phyloP scores from a whole-genome alignment of 2,888 invertebrate species.

The Drosophila macrothrix region DNA sequence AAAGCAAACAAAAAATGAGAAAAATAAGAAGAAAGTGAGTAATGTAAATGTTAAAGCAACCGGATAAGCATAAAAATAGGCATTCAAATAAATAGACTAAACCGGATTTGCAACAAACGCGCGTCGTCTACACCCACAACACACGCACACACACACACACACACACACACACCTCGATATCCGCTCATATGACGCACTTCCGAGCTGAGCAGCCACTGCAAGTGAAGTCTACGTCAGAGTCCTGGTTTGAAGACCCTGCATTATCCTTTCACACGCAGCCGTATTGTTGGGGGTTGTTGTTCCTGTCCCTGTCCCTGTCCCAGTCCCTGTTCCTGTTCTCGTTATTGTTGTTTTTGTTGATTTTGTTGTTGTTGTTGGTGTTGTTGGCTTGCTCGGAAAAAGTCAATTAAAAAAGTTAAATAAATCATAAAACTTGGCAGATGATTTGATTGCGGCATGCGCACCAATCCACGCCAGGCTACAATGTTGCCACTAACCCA shows the following conservation, averaged over 20 bases:
- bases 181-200: constrained; percentile 69
- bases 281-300: constrained; percentile 36
- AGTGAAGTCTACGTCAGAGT: constrained; percentile 63
- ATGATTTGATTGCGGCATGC: constrained; percentile 82
- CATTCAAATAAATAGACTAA: constrained; percentile 77
- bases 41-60: constrained; percentile 56
- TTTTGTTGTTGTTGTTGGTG: constrained; percentile 8
- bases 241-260: constrained; percentile 65
- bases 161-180: constrained; percentile 52
- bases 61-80: constrained; percentile 77
- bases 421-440: constrained; percentile 84
- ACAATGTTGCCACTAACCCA: constrained; percentile 56
- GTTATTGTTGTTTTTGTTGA: constrained; percentile 14
- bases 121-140: constrained; percentile 45
- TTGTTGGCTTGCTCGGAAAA: constrained; percentile 76
- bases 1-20: background rate
- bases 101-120: constrained; percentile 71
- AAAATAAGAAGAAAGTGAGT: constrained; percentile 28
- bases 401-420: constrained; percentile 85
- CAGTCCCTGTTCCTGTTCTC: constrained; percentile 10
- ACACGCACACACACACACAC: constrained; percentile 10
- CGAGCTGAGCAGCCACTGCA: constrained; percentile 57
- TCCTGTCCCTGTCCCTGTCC: constrained; percentile 16
- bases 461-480: constrained; percentile 70
- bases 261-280: constrained; percentile 83